phyloP scores from a whole-genome alignment of 2,797 vertebrate genomes.

The Pogoniulus pusillus region DNA sequence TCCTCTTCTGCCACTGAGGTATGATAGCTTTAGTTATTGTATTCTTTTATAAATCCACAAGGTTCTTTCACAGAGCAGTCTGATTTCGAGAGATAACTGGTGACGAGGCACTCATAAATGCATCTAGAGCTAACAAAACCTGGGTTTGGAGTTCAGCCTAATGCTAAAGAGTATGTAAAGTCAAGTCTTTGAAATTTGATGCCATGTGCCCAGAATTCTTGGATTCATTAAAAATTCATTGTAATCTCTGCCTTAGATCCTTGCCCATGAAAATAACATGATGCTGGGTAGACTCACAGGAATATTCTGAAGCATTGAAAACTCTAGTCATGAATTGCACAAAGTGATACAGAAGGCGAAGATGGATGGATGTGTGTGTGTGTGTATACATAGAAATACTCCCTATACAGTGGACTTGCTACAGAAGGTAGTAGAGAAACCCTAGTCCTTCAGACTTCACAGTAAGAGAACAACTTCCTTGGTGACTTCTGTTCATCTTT shows the following conservation, averaged over 20 bases:
- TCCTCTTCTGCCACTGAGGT: not conserved
- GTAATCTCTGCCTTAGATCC: not conserved
- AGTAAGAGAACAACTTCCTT: not conserved
- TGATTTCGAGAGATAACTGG: not conserved
- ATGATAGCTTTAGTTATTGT: not conserved
- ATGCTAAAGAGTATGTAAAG: not conserved
- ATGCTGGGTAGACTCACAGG: not conserved
- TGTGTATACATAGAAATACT: not conserved
- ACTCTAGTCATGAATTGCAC: not conserved
- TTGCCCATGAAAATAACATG: not conserved
- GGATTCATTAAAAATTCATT: not conserved
- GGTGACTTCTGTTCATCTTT: not conserved
- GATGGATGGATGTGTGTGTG: accelerated
- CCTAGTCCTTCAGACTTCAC: accelerated
- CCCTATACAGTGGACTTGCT: not conserved
- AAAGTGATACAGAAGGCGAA: not conserved
- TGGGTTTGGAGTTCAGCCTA: not conserved
- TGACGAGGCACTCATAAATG: not conserved
- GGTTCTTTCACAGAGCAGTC: not conserved
- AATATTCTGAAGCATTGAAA: not conserved
- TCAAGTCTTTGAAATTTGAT: not conserved
- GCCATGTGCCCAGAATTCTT: not conserved
- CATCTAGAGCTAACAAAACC: not conserved
- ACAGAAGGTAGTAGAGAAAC: not conserved
- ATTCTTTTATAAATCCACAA: not conserved